phyloP scores from a whole-genome alignment of 2,113 vertebrate species.

The Cololabis saira region DNA sequence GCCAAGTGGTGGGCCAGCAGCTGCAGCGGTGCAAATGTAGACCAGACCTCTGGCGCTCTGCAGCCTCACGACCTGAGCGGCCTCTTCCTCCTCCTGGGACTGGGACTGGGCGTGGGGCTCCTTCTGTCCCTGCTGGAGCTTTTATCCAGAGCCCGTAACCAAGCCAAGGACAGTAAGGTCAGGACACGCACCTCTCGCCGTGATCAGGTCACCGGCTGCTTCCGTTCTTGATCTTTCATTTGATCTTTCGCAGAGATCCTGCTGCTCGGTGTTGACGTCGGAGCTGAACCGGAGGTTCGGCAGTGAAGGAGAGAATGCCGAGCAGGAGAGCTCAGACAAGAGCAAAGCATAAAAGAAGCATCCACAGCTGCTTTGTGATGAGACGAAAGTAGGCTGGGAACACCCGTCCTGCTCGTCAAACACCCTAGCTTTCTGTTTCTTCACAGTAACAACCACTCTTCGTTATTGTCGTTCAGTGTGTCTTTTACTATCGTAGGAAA shows the following conservation, averaged over 20 bases:
- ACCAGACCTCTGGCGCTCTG: slow-evolving; percentile 61
- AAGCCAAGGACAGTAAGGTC: slow-evolving; percentile 83
- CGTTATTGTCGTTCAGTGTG: no score
- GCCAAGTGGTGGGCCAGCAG: slow-evolving; percentile 90
- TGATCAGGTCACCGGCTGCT: background rate
- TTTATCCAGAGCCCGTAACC: slow-evolving; percentile 75
- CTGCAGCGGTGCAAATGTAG: slow-evolving; percentile 53
- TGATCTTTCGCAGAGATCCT: slow-evolving; percentile 82
- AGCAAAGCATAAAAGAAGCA: slow-evolving; percentile 76
- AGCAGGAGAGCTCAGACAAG: slow-evolving; percentile 78
- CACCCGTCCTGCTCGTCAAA: no score
- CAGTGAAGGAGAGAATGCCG: slow-evolving; percentile 59
- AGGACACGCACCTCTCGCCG: background rate
- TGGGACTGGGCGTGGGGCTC: slow-evolving; percentile 83
- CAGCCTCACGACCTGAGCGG: slow-evolving; percentile 80
- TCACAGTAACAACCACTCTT: background rate
- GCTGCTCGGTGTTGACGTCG: slow-evolving; percentile 84
- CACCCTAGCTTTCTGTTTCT: slow-evolving; percentile 1
- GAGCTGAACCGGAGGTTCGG: slow-evolving; percentile 85
- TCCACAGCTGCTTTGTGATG: background rate
- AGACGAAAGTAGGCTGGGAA: no score
- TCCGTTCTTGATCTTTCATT: background rate
- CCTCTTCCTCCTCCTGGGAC: slow-evolving; percentile 85
- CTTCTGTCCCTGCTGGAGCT: slow-evolving; percentile 85
- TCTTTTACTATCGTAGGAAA: no score